Percentiles rank a stretch among this genome's conserved stretches.
Conservation (phyloP, 2,888 invertebrate genomes). For the Limnephilus marmoratus region DNA sequence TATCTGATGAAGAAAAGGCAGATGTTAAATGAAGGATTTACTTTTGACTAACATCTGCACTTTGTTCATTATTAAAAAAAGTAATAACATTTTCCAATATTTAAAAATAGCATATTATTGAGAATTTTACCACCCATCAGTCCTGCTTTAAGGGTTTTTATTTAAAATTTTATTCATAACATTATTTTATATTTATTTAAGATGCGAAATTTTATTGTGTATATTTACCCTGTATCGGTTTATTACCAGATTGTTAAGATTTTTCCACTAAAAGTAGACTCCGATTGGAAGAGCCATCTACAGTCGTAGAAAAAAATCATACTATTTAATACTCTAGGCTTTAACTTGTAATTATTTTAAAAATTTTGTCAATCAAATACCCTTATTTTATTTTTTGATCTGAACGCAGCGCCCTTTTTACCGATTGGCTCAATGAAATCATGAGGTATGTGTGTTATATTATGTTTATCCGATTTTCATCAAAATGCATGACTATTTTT, state of each 20-base stretch:
- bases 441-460: conserved; percentile 41
- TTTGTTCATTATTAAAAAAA: not conserved
- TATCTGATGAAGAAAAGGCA: not conserved
- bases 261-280: no score
- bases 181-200: not conserved
- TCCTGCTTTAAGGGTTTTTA: no score
- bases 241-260: no score
- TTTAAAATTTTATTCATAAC: not conserved
- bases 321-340: not conserved
- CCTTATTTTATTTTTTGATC: conserved; percentile 1
- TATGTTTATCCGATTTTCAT: conserved; percentile 2
- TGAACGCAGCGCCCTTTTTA: conserved; percentile 43
- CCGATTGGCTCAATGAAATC: conserved; percentile 46
- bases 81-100: not conserved
- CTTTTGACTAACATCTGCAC: not conserved
- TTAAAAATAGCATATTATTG: not conserved
- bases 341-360: not conserved
- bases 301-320: not conserved
- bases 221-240: no score
- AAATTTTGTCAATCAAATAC: not conserved
- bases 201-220: no score
- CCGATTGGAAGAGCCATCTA: not conserved
- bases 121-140: not conserved
- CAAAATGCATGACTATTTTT: not conserved
- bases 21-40: not conserved